A percentile compares a stretch with the other conserved stretches of the same genome.
These are phyloP conservation scores for Pterobdella sp. DNA, from an alignment of 2,888 invertebrate genomes.

Conservation along the genomic window DNA sequence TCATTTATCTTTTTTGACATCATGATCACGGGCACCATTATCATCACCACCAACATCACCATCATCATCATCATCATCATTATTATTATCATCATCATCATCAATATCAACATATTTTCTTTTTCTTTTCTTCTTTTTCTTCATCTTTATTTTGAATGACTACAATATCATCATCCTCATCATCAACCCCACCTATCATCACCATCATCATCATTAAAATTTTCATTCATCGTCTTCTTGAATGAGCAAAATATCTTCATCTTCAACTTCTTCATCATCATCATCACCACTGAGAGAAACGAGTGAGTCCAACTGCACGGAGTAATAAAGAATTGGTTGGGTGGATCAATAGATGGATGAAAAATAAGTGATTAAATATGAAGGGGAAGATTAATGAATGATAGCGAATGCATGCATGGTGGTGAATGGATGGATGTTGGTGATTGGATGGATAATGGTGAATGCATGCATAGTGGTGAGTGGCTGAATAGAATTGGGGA, in stretches of 20 bases:
- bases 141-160: slow-evolving; percentile 9
- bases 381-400: not conserved
- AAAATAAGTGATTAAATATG: not conserved
- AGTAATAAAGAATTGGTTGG: not conserved
- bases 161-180: slow-evolving; percentile 21
- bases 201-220: not conserved
- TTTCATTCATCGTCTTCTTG: not conserved
- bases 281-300: not conserved
- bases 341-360: not conserved
- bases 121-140: slow-evolving; percentile 24
- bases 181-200: slow-evolving; percentile 6
- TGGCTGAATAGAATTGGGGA: not conserved
- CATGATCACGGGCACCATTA: not conserved
- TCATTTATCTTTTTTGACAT: slow-evolving; percentile 1
- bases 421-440: not conserved
- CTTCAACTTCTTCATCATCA: not conserved
- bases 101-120: slow-evolving; percentile 23
- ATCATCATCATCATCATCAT: not conserved
- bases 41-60: not conserved
- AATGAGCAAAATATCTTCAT: not conserved
- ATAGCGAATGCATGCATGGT: not conserved
- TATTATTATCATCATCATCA: not conserved
- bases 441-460: not conserved
- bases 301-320: not conserved
- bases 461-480: not conserved